Percentiles rank a stretch among this genome's conserved stretches.
These are phyloP conservation scores for Pelodiscus sinensis DNA, from an alignment of 2,113 vertebrate species.

Conservation along the genomic window DNA sequence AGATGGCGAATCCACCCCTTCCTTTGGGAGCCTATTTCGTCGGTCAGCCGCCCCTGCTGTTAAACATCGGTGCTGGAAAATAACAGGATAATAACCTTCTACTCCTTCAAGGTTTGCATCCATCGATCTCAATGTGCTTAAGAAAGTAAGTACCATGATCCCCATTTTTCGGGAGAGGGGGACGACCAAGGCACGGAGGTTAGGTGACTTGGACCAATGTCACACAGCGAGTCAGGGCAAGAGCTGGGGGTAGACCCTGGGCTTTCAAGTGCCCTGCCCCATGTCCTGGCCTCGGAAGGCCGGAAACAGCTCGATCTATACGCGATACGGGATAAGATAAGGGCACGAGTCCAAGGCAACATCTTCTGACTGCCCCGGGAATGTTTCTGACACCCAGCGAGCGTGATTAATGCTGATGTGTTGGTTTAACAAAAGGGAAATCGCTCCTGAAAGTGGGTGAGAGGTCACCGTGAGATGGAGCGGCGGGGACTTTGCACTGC, in stretches of 20 bases:
- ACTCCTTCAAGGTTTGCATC: not conserved
- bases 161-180: no score
- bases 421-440: not conserved
- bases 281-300: accelerated
- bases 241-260: not conserved
- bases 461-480: slow-evolving; percentile 54
- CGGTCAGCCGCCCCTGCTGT: not conserved
- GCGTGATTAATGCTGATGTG: accelerated
- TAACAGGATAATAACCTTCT: not conserved
- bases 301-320: accelerated
- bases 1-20: no score
- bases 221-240: accelerated
- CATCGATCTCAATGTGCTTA: not conserved
- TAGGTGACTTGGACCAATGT: not conserved
- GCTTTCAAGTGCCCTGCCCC: accelerated
- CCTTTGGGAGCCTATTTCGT: no score
- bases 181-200: not conserved
- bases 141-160: not conserved
- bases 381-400: not conserved
- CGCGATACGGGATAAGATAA: accelerated
- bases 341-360: accelerated
- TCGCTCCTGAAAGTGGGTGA: slow-evolving; percentile 69
- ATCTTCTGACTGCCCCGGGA: not conserved
- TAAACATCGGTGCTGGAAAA: not conserved
- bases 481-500: slow-evolving; percentile 60